Conservation (phyloP, 2,888 invertebrate species). For the Cerastis leucographa region DNA sequence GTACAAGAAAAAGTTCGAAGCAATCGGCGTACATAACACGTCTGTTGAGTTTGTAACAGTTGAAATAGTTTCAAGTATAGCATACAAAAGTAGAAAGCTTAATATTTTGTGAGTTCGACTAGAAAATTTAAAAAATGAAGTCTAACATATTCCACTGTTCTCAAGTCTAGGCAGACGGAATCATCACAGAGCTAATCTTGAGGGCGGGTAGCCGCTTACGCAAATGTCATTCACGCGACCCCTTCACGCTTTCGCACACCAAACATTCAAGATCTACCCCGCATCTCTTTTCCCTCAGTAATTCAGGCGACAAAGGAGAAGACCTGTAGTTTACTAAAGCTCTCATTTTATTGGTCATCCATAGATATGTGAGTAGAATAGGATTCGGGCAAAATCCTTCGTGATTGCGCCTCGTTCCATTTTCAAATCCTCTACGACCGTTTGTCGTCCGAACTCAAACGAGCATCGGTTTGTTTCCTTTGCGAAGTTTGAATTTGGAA, state of each 20-base stretch:
- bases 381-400: slow-evolving; percentile 79
- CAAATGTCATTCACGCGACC: slow-evolving; percentile 86
- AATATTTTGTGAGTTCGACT: background rate
- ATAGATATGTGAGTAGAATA: slow-evolving; percentile 79
- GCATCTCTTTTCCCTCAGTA: slow-evolving; percentile 48
- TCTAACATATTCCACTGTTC: slow-evolving; percentile 62
- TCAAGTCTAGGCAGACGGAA: slow-evolving; percentile 71
- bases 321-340: slow-evolving; percentile 53
- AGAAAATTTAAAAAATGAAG: background rate
- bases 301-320: slow-evolving; percentile 62
- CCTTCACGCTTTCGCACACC: slow-evolving; percentile 77
- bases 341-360: slow-evolving; percentile 68
- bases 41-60: background rate
- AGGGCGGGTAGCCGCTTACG: slow-evolving; percentile 83
- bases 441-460: slow-evolving; percentile 66
- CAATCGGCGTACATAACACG: background rate
- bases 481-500: slow-evolving; percentile 42
- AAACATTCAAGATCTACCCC: slow-evolving; percentile 68
- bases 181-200: slow-evolving; percentile 82
- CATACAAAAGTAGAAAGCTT: background rate
- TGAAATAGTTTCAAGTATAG: background rate
- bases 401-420: slow-evolving; percentile 81
- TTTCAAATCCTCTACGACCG: slow-evolving; percentile 77
- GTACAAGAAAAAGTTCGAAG: background rate
- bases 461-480: slow-evolving; percentile 68